Evolutionary conservation across 2,797 vertebrate genomes (phyloP), one percentile per base, ranked within the genome.

Genomic region (Mormyrus hasselquistii): DNA sequence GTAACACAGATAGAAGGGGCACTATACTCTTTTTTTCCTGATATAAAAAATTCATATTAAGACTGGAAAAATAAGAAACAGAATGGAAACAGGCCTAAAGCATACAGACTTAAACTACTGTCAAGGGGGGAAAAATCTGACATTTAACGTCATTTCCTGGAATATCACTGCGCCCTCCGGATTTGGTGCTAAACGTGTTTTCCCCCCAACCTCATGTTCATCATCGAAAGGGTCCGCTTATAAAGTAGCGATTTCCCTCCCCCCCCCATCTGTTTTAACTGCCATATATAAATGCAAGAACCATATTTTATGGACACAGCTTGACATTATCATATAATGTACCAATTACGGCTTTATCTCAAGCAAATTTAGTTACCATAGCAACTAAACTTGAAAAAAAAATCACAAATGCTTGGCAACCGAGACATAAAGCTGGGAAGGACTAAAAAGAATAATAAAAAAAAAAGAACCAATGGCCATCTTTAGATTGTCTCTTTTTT

Each of bases 321-420:
- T 95, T 93, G 19, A 91, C 93, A 95, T 96, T 94, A 94, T 93
- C 94, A 95, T 95, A 95, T 94, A 95, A 95, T 95, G 94, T 94
- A 94, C 95, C 94, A 94, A 95, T 96, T 95, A 95, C 94, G 92
- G 94, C 92, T 93, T 93, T 94, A 95, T 93, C 90, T 86, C 92
- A 90, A 90, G 69, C 92, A 93, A 92, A 92, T 94, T 94, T 93
- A 55, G 94, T 95, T 96, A 93, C 94, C 95, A 95, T 92, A 94
- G 95, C 92, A 94, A 95, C 94, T 90, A 92, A 92, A 87, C 87
- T 92, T 34, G 38, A 93, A 92, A 86, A 65, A 91, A 82, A 87
- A 93, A 92, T 47, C 87, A 90, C 62, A 90, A 88, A 88, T 88
- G 89, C 89, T 59, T 90, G 57, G 87, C 76, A 90, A 88, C 89